Percentiles rank a stretch among this genome's conserved stretches.
phyloP scores from a whole-genome alignment of 2,113 vertebrate species.

The Hemiprocne comata region DNA sequence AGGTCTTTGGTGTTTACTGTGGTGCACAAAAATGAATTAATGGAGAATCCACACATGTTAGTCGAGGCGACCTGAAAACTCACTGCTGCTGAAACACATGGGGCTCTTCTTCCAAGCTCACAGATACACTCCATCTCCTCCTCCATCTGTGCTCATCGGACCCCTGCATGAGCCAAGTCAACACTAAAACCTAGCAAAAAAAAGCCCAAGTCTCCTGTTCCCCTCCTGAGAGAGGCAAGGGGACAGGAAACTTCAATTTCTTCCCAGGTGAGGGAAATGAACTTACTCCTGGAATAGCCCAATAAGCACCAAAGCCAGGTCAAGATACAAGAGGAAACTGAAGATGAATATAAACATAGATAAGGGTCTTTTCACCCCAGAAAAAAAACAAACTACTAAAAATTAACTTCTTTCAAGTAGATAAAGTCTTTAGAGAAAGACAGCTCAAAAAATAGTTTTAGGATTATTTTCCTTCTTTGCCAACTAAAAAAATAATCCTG shows the following conservation, averaged over 20 bases:
- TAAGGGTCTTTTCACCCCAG: not conserved
- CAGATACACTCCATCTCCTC: not conserved
- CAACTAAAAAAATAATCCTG: not conserved
- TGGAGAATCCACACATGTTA: not conserved
- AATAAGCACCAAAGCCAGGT: not conserved
- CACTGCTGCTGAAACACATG: not conserved
- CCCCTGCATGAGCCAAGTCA: not conserved
- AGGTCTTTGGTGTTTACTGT: not conserved
- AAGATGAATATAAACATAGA: not conserved
- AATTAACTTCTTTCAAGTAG: not conserved
- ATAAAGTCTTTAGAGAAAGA: not conserved
- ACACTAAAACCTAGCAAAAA: not conserved
- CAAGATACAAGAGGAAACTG: not conserved
- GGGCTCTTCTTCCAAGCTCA: not conserved
- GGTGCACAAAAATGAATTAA: not conserved
- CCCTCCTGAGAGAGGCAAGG: not conserved
- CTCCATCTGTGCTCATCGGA: not conserved
- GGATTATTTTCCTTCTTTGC: rapidly evolving
- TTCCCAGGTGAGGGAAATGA: not conserved
- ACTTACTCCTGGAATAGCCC: not conserved
- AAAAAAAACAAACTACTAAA: not conserved
- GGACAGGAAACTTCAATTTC: not conserved
- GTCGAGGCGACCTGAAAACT: not conserved
- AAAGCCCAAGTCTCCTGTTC: rapidly evolving
- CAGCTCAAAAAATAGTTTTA: not conserved